Conservation (phyloP, 2,113 vertebrate species). For the Haliaeetus leucogaster region DNA sequence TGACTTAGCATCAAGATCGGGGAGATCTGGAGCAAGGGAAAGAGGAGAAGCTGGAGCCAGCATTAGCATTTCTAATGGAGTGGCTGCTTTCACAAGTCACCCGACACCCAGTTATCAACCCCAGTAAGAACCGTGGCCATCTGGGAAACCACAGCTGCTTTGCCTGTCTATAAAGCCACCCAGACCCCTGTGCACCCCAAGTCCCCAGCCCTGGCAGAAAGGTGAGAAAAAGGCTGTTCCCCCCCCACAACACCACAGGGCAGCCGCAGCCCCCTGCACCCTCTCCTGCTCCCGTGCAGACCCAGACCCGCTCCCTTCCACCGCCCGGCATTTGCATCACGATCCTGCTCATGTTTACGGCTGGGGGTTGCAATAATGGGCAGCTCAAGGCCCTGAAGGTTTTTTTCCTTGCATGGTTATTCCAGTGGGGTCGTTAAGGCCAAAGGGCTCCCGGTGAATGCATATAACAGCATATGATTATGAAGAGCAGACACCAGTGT, state of each 20-base stretch:
- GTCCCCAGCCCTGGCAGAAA: neutral
- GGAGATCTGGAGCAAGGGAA: neutral
- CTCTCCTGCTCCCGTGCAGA: neutral
- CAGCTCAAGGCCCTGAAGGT: neutral
- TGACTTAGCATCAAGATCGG: neutral
- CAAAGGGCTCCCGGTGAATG: neutral
- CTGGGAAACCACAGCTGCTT: neutral
- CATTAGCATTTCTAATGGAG: slow-evolving; percentile 9
- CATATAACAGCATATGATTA: neutral
- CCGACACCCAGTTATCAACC: neutral
- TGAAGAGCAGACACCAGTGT: neutral
- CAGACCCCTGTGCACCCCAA: neutral
- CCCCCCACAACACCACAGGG: accelerated
- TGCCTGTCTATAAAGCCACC: neutral
- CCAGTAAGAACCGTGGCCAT: neutral
- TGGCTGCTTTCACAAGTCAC: neutral
- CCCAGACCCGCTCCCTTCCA: accelerated
- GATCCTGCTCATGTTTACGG: neutral
- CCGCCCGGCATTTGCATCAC: neutral
- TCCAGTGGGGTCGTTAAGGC: neutral
- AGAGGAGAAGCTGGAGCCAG: neutral
- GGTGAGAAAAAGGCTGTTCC: neutral
- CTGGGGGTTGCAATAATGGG: neutral
- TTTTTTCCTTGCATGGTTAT: neutral
- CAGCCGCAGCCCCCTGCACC: neutral